Conservation (phyloP, 2,888 invertebrate genomes). For the Chrysolina oricalcia region DNA sequence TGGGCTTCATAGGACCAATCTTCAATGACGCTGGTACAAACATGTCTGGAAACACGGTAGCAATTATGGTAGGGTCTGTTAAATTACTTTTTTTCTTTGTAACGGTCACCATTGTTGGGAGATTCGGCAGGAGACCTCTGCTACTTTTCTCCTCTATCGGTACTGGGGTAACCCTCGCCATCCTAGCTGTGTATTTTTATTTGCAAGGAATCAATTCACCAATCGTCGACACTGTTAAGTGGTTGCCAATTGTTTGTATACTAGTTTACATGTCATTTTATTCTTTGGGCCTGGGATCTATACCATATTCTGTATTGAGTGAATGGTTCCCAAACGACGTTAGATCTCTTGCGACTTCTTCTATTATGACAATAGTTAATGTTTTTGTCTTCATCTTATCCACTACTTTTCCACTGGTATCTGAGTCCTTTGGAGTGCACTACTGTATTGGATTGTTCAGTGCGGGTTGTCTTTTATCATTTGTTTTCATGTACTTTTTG, state of each 20-base stretch:
- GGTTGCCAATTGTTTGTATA: background rate
- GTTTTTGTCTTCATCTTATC: background rate
- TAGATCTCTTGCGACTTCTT: background rate
- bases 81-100: background rate
- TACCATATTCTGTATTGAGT: background rate
- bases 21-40: conserved; percentile 24
- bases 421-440: background rate
- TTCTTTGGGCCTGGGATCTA: background rate
- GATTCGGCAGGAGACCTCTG: conserved; percentile 74
- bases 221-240: background rate
- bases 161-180: background rate
- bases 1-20: background rate
- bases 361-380: background rate
- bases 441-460: conserved; percentile 4
- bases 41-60: conserved; percentile 23
- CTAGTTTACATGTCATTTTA: background rate
- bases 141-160: conserved; percentile 64
- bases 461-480: background rate
- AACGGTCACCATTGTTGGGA: background rate
- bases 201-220: conserved; percentile 34
- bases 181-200: conserved; percentile 71
- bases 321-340: background rate
- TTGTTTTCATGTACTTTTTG: background rate
- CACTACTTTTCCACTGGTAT: background rate
- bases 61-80: background rate